Percentiles rank a stretch among this genome's conserved stretches.
phyloP scores from a whole-genome alignment of 1,140 invertebrate species.

The Sinonovacula constricta region DNA sequence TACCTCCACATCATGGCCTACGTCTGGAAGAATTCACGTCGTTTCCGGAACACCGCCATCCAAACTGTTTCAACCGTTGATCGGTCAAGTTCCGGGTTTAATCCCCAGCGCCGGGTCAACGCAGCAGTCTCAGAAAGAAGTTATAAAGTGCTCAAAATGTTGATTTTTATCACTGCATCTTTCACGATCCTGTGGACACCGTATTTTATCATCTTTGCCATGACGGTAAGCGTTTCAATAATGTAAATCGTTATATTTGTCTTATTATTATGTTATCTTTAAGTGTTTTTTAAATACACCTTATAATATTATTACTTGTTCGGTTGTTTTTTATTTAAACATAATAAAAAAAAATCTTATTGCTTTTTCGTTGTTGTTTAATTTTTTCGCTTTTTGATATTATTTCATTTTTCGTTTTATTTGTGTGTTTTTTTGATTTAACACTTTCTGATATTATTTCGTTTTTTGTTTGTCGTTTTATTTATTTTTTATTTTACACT shows the following conservation, averaged over 20 bases:
- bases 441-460: too few relatives aligned
- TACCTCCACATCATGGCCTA: conserved; percentile 12
- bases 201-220: conserved; percentile 33
- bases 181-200: conserved; percentile 40
- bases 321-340: not conserved
- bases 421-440: too few relatives aligned
- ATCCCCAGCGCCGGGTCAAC: too few relatives aligned
- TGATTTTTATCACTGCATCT: not conserved
- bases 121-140: conserved; percentile 1
- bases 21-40: conserved; percentile 15
- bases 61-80: too few relatives aligned
- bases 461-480: too few relatives aligned
- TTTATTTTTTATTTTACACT: too few relatives aligned
- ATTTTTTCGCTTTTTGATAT: not conserved
- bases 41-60: not conserved
- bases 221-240: conserved; percentile 8
- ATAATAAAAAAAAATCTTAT: not conserved
- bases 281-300: not conserved
- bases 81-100: not conserved
- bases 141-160: conserved; percentile 21
- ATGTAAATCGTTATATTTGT: not conserved
- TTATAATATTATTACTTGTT: not conserved
- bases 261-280: not conserved
- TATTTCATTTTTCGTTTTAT: not conserved
- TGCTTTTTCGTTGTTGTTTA: not conserved